Conservation (phyloP, 2,888 invertebrate species). For the Polymixis flavicincta region DNA sequence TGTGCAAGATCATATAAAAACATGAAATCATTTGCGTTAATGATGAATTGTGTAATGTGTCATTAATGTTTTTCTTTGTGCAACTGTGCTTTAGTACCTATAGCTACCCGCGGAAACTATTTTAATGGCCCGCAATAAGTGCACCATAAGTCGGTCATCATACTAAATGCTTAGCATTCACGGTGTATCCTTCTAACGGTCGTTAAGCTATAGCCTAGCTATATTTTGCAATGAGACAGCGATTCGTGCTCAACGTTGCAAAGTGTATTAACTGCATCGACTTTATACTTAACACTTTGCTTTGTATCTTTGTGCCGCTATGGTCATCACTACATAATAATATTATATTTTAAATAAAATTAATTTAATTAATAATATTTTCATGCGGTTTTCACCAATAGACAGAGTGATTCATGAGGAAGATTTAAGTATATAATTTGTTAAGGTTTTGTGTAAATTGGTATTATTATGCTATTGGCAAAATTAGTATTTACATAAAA, state of each 20-base stretch:
- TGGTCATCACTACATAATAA: not conserved
- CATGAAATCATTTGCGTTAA: too few species aligned
- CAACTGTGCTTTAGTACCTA: not conserved
- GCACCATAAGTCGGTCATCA: not conserved
- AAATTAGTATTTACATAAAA: too few species aligned
- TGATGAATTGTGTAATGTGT: too few species aligned
- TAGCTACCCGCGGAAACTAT: not conserved
- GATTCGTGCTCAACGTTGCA: constrained; percentile 1
- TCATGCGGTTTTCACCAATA: too few species aligned
- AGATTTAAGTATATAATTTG: too few species aligned
- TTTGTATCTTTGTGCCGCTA: not conserved
- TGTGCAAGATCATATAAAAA: too few species aligned
- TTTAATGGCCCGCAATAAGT: not conserved
- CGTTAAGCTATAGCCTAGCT: constrained; percentile 11
- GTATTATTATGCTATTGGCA: too few species aligned
- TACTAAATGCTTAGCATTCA: constrained; percentile 5
- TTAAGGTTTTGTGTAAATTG: too few species aligned
- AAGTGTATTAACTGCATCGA: constrained; percentile 5
- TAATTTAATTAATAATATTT: too few species aligned
- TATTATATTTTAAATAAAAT: too few species aligned
- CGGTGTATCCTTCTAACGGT: not conserved
- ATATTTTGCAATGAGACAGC: not conserved
- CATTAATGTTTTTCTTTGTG: too few species aligned
- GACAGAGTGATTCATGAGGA: too few species aligned
- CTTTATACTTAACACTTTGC: not conserved